phyloP scores from a whole-genome alignment of 2,113 vertebrate species.

The Urocynchramus pylzowi region DNA sequence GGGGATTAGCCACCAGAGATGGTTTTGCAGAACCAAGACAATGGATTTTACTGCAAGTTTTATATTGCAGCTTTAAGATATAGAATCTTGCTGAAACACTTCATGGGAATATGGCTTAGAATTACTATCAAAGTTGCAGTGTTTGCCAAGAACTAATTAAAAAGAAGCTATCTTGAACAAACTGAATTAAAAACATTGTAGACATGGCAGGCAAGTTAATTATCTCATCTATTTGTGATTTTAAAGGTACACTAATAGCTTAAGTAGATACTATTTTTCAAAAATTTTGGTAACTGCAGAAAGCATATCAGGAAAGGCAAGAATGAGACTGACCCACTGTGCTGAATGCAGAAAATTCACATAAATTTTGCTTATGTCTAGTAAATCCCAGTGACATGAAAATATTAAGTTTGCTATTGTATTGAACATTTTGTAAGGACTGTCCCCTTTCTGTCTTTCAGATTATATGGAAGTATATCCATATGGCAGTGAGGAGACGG shows the following conservation, averaged over 20 bases:
- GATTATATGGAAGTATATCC: not conserved
- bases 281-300: not conserved
- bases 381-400: not conserved
- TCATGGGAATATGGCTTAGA: not conserved
- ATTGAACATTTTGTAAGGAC: not conserved
- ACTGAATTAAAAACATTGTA: not conserved
- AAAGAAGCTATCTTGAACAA: slow-evolving; percentile 22
- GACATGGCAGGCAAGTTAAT: slow-evolving; percentile 12
- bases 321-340: not conserved
- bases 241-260: not conserved
- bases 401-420: not conserved
- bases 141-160: slow-evolving; percentile 64
- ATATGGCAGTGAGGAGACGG: not conserved
- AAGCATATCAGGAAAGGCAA: not conserved
- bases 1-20: not conserved
- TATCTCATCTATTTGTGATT: slow-evolving; percentile 14
- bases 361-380: not conserved
- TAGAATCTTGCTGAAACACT: not conserved
- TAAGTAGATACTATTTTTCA: not conserved
- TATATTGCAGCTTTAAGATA: not conserved
- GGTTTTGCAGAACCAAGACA: not conserved
- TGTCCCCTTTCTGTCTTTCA: not conserved
- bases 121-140: not conserved
- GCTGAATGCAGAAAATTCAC: not conserved
- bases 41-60: not conserved